Evolutionary conservation across 1,140 invertebrate genomes (phyloP), one percentile per base, ranked within the genome.

Genomic region (Trinorchestia longiramus): DNA sequence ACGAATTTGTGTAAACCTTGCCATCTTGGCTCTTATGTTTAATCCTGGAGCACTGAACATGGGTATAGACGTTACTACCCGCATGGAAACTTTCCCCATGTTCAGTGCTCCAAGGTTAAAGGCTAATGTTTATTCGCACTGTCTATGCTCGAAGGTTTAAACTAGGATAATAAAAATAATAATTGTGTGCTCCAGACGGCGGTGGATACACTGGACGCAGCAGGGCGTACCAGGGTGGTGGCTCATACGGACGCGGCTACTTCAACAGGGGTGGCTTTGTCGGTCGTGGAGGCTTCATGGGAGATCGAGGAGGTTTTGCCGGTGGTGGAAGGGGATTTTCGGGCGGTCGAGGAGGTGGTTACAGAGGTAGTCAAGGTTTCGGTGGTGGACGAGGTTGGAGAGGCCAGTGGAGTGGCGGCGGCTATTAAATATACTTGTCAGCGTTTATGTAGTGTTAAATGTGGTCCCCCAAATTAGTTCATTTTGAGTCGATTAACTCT

Each of bases 141-240:
- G n/a, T n/a, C n/a, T n/a, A n/a, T n/a, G n/a, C n/a, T n/a, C n/a
- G n/a, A n/a, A n/a, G n/a, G n/a, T n/a, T n/a, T n/a, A 53, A 19
- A 19, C 47, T 53, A 11, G 47, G 19, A 11, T 53, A 53, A 19
- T 6, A 53, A 11, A 53, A 11, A 53, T 11, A 53, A 53, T 19
- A 53, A 53, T 53, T 19, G 8, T 36, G 6, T 87, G 36, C 8
- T 41, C 41, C 87, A 92, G 90, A 92, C 42, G 90, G 90, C 41
- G 90, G 90, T 11, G 90, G 90, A 11, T 92, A 92, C 90, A 92
- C 90, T 19, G 90, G 90, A 4, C 8, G 4, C 15, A 92, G 90
- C 90, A 19, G 90, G 8, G 90, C 90, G 43, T 92, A 92, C 90
- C 90, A 92, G 36, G 90, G 90, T 11, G 90, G 90, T 4, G 90